These are phyloP conservation scores for Ptychochromis oligacanthus DNA, from an alignment of 2,113 vertebrate genomes.

Conservation along the genomic window DNA sequence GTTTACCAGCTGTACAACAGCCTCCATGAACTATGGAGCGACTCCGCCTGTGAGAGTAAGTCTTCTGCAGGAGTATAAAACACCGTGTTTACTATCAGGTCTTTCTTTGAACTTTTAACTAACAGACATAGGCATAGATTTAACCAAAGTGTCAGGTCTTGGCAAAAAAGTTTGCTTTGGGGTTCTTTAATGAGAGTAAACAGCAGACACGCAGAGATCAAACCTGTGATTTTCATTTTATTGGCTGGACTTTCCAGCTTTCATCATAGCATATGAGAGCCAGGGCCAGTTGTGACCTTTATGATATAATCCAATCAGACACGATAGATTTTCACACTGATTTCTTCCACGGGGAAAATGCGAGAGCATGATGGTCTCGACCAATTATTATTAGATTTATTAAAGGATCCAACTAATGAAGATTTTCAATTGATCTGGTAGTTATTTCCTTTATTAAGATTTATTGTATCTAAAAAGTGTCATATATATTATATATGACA, in stretches of 20 bases:
- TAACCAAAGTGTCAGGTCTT: not conserved
- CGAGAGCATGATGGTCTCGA: not conserved
- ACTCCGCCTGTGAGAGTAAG: slow-evolving; percentile 86
- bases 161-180: not conserved
- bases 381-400: too few relatives aligned
- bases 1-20: slow-evolving; percentile 81
- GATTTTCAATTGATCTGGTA: not conserved
- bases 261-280: not conserved
- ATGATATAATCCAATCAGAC: not conserved
- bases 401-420: not conserved
- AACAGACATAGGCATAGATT: not conserved
- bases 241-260: not conserved
- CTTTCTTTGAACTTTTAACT: not conserved
- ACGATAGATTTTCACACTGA: not conserved
- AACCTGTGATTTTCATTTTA: slow-evolving; percentile 9
- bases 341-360: not conserved
- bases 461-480: not conserved
- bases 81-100: not conserved
- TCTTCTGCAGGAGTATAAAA: slow-evolving; percentile 13
- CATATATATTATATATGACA: too few relatives aligned
- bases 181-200: not conserved
- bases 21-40: slow-evolving; percentile 82
- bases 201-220: not conserved
- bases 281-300: not conserved
- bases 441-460: not conserved